phyloP scores from a whole-genome alignment of 2,113 vertebrate genomes.

The zebrafish (Danio rerio) region GRCz12tu NC_133184.1:27451001-27451500 shows the following conservation, averaged over 20 bases:
- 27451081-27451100: constrained; percentile 41
- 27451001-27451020: constrained; percentile 13
- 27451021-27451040: constrained; percentile 43
- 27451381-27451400: constrained; percentile 47
- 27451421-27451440: constrained; percentile 79
- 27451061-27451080: constrained; percentile 12
- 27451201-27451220: constrained; percentile 40
- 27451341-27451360: constrained; percentile 48
- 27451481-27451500: constrained; percentile 58
- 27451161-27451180: constrained; percentile 46
- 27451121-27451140: constrained; percentile 49
- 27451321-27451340: constrained; percentile 36
- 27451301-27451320: constrained; percentile 6
- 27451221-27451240: constrained; percentile 42
- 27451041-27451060: constrained; percentile 22
- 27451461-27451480: constrained; percentile 55
- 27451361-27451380: constrained; percentile 13
- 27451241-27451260: constrained; percentile 28
- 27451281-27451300: constrained; percentile 15
- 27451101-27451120: constrained; percentile 25
- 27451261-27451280: constrained; percentile 23
- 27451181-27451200: constrained; percentile 27
- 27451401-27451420: constrained; percentile 82
- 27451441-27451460: constrained; percentile 69
- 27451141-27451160: constrained; percentile 54